phyloP scores from a whole-genome alignment of 2,797 vertebrate genomes.

The Phrynocephalus vlangalii region DNA sequence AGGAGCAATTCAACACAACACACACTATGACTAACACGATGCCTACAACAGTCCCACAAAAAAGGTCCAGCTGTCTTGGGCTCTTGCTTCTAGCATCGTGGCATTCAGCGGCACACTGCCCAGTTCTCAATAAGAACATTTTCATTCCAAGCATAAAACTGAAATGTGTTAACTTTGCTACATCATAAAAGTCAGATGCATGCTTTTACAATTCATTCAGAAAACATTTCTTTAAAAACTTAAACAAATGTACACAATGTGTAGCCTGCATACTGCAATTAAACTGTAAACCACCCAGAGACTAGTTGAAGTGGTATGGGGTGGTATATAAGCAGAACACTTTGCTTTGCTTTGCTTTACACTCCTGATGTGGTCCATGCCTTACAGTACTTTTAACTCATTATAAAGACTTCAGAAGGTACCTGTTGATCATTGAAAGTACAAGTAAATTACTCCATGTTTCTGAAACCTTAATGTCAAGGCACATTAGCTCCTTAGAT shows the following conservation, averaged over 20 bases:
- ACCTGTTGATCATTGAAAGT: too few relatives aligned
- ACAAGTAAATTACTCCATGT: too few relatives aligned
- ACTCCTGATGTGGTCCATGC: too few relatives aligned
- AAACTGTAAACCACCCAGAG: too few relatives aligned
- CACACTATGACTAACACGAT: not conserved
- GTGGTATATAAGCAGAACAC: too few relatives aligned
- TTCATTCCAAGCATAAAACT: not conserved
- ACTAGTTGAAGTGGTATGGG: too few relatives aligned
- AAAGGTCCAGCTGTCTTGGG: not conserved
- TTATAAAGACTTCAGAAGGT: not conserved
- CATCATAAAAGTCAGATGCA: not conserved
- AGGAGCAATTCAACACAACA: not conserved
- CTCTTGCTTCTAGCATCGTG: not conserved
- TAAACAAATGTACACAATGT: not conserved
- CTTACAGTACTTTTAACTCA: not conserved
- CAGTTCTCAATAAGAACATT: not conserved
- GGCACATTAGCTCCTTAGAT: not conserved
- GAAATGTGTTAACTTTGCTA: not conserved
- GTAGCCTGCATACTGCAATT: too few relatives aligned
- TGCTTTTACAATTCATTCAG: not conserved
- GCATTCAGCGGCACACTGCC: not conserved
- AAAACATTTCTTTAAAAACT: not conserved
- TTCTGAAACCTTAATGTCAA: not conserved
- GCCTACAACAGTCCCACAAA: not conserved
- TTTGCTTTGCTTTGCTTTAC: too few relatives aligned